Percentiles rank a stretch among this genome's conserved stretches.
These are phyloP conservation scores for Sisyra terminalis DNA, from an alignment of 2,888 invertebrate species.

Conservation along the genomic window DNA sequence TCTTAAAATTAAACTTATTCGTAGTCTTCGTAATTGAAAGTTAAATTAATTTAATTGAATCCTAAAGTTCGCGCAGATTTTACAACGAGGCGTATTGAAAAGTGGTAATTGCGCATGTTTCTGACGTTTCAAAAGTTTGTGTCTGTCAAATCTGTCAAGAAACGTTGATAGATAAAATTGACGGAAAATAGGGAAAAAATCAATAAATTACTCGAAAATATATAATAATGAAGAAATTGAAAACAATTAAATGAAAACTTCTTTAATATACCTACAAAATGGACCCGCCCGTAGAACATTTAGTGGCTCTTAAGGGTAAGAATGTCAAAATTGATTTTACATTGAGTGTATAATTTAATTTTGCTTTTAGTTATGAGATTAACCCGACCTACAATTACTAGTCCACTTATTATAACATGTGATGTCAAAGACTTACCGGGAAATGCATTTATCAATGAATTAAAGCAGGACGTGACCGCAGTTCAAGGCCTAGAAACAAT, in stretches of 20 bases:
- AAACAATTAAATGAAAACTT: neutral
- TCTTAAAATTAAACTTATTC: no score
- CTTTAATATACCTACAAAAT: neutral
- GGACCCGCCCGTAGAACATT: slow-evolving; percentile 11
- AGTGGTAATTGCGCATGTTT: no score
- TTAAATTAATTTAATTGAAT: no score
- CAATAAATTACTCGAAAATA: no score
- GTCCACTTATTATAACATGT: slow-evolving; percentile 64
- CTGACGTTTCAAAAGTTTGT: neutral
- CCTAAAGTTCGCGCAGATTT: no score
- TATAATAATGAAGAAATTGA: no score
- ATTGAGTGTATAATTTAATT: slow-evolving; percentile 4
- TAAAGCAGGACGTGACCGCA: slow-evolving; percentile 71
- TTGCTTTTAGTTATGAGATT: slow-evolving; percentile 68
- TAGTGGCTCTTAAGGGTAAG: slow-evolving; percentile 13
- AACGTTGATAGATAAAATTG: neutral
- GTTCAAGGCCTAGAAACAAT: slow-evolving; percentile 67
- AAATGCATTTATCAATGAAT: slow-evolving; percentile 57
- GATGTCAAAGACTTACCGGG: slow-evolving; percentile 76
- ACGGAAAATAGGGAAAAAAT: no score
- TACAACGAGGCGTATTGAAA: no score
- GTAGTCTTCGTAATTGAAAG: no score
- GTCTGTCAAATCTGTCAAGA: neutral
- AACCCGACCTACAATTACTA: slow-evolving; percentile 78
- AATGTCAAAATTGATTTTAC: slow-evolving; percentile 2